These are phyloP conservation scores for Thymelicus sylvestris DNA, from an alignment of 2,888 invertebrate species.

Conservation along the genomic window DNA sequence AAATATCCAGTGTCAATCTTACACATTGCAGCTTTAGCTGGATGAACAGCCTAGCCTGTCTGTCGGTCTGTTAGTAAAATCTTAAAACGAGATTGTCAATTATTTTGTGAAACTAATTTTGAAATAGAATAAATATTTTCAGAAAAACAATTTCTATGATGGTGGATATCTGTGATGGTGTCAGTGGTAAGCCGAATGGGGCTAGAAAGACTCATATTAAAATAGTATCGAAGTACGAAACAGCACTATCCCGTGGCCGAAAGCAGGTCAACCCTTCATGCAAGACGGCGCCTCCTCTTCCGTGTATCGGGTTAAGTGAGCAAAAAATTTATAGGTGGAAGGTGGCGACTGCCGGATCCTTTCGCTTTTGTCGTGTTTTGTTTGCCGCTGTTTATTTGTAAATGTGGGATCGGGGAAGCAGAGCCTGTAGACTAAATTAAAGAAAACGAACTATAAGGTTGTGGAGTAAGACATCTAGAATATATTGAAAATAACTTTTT, in stretches of 20 bases:
- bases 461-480: too few relatives aligned
- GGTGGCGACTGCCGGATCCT: neutral
- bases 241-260: slow-evolving; percentile 18
- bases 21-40: too few relatives aligned
- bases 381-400: neutral
- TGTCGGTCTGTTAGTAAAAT: too few relatives aligned
- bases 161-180: too few relatives aligned
- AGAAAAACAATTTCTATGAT: too few relatives aligned
- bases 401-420: neutral
- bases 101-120: too few relatives aligned
- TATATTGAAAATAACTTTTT: too few relatives aligned
- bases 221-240: neutral
- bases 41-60: too few relatives aligned
- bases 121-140: too few relatives aligned
- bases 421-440: neutral
- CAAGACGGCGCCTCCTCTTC: slow-evolving; percentile 80
- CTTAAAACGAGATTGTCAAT: too few relatives aligned
- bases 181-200: neutral
- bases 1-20: too few relatives aligned
- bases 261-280: slow-evolving; percentile 74
- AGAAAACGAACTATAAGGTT: too few relatives aligned
- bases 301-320: slow-evolving; percentile 74
- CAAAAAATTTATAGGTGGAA: slow-evolving; percentile 64
- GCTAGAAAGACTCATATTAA: neutral
- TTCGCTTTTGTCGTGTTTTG: neutral